Conservation (phyloP, 1,140 invertebrate genomes). For the Trichoplusia ni region DNA sequence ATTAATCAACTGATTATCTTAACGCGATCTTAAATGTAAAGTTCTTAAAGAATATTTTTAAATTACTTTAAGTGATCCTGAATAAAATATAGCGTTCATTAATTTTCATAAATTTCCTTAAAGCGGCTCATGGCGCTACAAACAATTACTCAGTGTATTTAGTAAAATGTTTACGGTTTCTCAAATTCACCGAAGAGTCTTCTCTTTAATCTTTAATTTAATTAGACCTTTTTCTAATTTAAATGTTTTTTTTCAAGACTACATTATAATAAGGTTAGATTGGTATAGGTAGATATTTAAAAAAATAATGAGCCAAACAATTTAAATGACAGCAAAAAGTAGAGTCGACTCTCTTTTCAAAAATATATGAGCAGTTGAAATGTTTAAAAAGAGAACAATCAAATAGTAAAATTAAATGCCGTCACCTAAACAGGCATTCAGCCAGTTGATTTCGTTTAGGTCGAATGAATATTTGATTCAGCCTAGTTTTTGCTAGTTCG, state of each 20-base stretch:
- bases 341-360: background rate
- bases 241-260: no score
- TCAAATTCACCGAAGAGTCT: background rate
- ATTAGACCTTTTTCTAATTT: no score
- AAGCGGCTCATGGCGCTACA: slow-evolving; percentile 4
- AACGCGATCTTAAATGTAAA: slow-evolving; percentile 13
- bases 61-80: slow-evolving; percentile 19
- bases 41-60: no score
- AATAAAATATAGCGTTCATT: slow-evolving; percentile 22
- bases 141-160: background rate
- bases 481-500: slow-evolving; percentile 50
- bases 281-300: no score
- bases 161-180: slow-evolving; percentile 6
- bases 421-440: no score
- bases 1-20: slow-evolving; percentile 32
- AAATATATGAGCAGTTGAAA: no score
- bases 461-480: slow-evolving; percentile 53
- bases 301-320: no score
- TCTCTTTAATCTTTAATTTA: background rate
- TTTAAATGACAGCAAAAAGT: no score
- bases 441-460: slow-evolving; percentile 13
- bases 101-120: slow-evolving; percentile 19
- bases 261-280: no score
- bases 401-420: no score
- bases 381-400: no score